Base-by-base conservation (phyloP, 2,888 invertebrate species). In the Chalcosyrphus nemorum region DNA sequence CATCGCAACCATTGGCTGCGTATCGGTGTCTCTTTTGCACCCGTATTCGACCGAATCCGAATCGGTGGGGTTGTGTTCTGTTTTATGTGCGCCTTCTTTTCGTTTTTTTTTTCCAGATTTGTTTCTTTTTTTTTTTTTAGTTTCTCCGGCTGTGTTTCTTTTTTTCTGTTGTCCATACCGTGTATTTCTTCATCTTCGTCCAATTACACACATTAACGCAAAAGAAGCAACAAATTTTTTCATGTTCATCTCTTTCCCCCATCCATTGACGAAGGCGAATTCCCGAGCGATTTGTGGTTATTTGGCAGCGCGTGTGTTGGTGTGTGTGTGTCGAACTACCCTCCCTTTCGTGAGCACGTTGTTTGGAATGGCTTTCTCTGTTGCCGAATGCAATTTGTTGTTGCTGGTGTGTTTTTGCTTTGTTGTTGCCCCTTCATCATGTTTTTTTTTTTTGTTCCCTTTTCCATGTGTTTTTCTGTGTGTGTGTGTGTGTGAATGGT, bases 221-320 rank as follows among this genome's bases (percentile, higher is more conserved):
- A 84, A 75, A 84, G 84, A 84, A 84, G 78, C 84, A 84, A 84
- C 84, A 84, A 84, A 80, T 84, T 84, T 84, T 84, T 84, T 80
- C 84, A 71, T 84, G 84, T 84, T 80, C 84, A 84, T 84, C 84
- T 84, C 84, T 84, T 84, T 84, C 80, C 74, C 78, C 84, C 84
- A 84, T 57, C 75, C 61, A 81, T 13, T 13, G 74, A 11, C n/a
- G 15, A 7, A 21, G 35, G 43, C 35, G 70, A 57, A 70, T 81
- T 68, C 68, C 43, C 76, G n/a, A 38, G 68, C 71, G 71, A 81
- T 71, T 72, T 76, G 81, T 29, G 66, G 75, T 17, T 32, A 43
- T 47, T 17, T 85, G 71, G 2, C 27, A 15, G 32, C 11, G 35
- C 71, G 70, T 76, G 56, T 80, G 61, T 63, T 57, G n/a, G 35